phyloP scores from a whole-genome alignment of 2,797 vertebrate genomes.

The Melanogrammus aeglefinus region DNA sequence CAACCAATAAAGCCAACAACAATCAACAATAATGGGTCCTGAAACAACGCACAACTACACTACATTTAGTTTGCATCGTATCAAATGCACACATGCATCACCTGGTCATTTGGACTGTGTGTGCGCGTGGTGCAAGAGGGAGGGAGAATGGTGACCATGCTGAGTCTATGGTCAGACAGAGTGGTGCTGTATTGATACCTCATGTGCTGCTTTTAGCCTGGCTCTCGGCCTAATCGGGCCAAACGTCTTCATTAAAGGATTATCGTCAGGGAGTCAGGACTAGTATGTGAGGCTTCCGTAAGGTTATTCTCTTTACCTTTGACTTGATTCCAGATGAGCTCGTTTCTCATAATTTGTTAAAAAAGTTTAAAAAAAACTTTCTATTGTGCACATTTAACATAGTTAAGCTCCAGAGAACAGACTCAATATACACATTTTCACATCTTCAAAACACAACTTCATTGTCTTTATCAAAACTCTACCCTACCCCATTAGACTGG shows the following conservation, averaged over 20 bases:
- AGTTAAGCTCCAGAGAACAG: neutral
- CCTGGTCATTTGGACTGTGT: conserved; percentile 30
- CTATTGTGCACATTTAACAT: neutral
- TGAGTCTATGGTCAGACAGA: conserved; percentile 27
- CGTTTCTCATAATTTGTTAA: neutral
- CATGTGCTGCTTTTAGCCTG: conserved; percentile 60
- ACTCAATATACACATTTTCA: neutral
- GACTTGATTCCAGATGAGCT: conserved; percentile 17
- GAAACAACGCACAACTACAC: conserved; percentile 2
- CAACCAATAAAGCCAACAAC: neutral
- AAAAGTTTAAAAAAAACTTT: neutral
- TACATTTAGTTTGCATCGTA: neutral
- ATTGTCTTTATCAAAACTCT: neutral
- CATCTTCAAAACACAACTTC: neutral
- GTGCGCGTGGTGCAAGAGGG: neutral
- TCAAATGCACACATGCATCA: conserved; percentile 19
- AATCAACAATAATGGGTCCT: neutral
- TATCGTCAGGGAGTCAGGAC: conserved; percentile 49
- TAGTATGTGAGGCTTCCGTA: conserved; percentile 32
- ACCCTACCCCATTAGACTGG: neutral
- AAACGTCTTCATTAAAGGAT: conserved; percentile 57
- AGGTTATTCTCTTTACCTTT: conserved; percentile 18
- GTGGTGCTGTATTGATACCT: conserved; percentile 46
- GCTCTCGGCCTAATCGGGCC: conserved; percentile 43
- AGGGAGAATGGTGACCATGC: conserved; percentile 10